Evolutionary conservation across 2,888 invertebrate genomes (phyloP), one percentile per base, ranked within the genome.

Genomic region (Drosophila emarginata): DNA sequence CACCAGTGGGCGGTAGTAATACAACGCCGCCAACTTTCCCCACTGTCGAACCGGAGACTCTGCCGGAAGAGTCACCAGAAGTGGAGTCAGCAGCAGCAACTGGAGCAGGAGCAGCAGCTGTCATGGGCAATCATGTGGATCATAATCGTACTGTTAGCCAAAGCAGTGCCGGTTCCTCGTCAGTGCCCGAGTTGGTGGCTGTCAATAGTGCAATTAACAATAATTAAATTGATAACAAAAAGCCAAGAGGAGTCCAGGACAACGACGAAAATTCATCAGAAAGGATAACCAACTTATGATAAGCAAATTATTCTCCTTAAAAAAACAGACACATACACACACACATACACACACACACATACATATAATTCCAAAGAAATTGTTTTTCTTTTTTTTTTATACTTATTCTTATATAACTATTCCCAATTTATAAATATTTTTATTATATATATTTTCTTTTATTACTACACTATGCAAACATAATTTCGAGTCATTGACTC

Each of bases 61-160:
- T 75, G 21, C 53, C 36, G 6, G 57, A 68, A 7, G 54, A 50
- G 90, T 77, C 86, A 75, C 94, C 94, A 89, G 94, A 94, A 61
- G 91, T 94, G 70, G 93, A 93, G 15, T 94, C 94, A 71, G 94
- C 93, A 78, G 91, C 87, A 59, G 82, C 80, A 80, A 62, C 53
- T 45, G 61, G 70, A 15, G 61, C 56, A 0, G 91, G 94, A 36
- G 4, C 37, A 11, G 23, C 15, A 12, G 58, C 54, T n/a, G 64
- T 70, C 11, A 72, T 72, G 4, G 71, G 67, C 18, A 80, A 84
- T 56, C 83, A 77, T 65, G 71, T 93, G 94, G 14, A 93, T 93
- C 95, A 95, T 90, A 95, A 94, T 63, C 93, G 95, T 69, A 94
- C 94, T 37, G 94, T 94, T 66, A 94, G 94, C 89, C 94, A 94